Base-by-base conservation (phyloP, 2,888 invertebrate genomes). In the Eristalis intricaria region DNA sequence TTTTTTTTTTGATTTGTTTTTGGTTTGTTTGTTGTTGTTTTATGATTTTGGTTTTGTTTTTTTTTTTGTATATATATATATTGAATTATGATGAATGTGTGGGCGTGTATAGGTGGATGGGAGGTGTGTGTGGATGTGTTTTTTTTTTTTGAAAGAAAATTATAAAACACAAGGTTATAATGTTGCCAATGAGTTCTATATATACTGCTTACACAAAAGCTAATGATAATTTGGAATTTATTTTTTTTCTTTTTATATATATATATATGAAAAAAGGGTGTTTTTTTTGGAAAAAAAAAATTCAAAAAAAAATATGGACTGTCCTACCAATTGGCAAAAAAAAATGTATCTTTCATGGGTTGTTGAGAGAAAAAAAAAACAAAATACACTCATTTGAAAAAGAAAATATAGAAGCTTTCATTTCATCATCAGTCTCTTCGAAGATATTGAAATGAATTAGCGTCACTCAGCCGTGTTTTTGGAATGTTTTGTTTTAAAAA, bases 161-260 rank as follows among this genome's bases (percentile, higher is more conserved):
- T 22, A 66, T 69, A 78, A 85, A 69, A 77, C 58, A 77, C 58
- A 70, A 13, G 74, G 65, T 83, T 75, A 86, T 22, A 65, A 60
- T 78, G 38, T 22, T 74, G 64, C 7, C 61, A 69, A 66, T 66
- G 29, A 65, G 15, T 60, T 76, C 15, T 50, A 43, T 43, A 43
- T 69, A 43, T 50, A 19, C 19, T 40, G 65, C 15, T 32, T 60
- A 75, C 65, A 58, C 29, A 71, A 56, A 56, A 35, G 50, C 40
- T 58, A 70, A 66, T 19, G n/a, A 76, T 22, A 64, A 69, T 23
- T 35, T 50, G 60, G 22, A 23, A 35, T 43, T 43, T 32, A 5
- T 32, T 4, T 50, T 19, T 19, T 1, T 43, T n/a, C 13, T 15
- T n/a, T 43, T n/a, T 43, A 2, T n/a, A 15, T 43, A 32, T 13